Evolutionary conservation across 2,797 vertebrate genomes (phyloP), one percentile per base, ranked within the genome.

Genomic region (Percopsis omiscomaycus): DNA sequence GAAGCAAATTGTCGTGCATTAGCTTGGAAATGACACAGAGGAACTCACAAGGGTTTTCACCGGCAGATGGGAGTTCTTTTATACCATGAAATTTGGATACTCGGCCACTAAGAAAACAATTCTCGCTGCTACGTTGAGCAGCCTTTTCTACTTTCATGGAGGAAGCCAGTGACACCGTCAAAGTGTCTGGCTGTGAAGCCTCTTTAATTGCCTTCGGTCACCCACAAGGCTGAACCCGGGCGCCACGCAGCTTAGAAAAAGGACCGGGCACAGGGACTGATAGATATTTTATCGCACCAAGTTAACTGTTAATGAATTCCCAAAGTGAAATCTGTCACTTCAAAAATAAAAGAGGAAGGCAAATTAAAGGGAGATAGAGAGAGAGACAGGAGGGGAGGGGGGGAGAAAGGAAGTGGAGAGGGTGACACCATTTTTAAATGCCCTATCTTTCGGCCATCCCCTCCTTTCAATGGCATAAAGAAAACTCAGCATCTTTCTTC

Each of bases 221-320:
- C 92, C 93, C 93, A 93, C 91, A 91, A 92, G 89, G 92, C 91
- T 91, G 92, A 93, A 93, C 93, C 87, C 84, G 85, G 68, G 91
- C 90, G 90, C 94, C 92, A 94, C 91, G 91, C 92, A 79, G 93
- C 92, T 93, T 88, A 91, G 89, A 84, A 89, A 91, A 93, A 22
- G 22, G 22, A 94, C 92, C 92, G 87, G 86, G 82, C 88, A 84
- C 69, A 82, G 84, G 84, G 82, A 75, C 86, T 90, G 92, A 96
- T 96, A 94, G 93, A 94, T 94, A 94, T 95, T 96, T 96, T 95
- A 96, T 95, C 94, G 88, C 92, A 92, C 93, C 93, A 93, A 95
- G 94, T 96, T 94, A 95, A 95, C 92, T 90, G 94, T 95, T 97
- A 96, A 97, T 98, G 95, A 96, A 96, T 97, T 97, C 94, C 95